Evolutionary conservation across 2,888 invertebrate genomes (phyloP), one percentile per base, ranked within the genome.

Genomic region (Cremastobaeus sp.): DNA sequence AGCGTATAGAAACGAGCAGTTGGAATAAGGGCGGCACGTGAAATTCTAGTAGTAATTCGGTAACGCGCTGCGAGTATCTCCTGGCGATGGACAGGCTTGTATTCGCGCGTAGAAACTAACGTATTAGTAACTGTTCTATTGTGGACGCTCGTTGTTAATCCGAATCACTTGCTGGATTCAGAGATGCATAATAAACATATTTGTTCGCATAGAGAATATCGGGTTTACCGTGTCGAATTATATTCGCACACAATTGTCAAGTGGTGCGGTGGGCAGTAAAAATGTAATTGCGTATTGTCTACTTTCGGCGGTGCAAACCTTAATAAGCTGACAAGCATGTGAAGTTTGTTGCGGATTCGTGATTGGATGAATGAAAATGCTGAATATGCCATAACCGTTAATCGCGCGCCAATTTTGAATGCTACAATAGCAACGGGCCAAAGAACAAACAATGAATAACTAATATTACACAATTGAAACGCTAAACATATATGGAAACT

Each of bases 151-250:
- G 60, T 28, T 54, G 54, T 65, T 69, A 74, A 74, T 69, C 69
- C 69, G 74, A 74, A 74, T 74, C 74, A 69, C 57, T 74, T 68
- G 74, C 57, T 52, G 9, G 48, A 54, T 65, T 65, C 65, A 65
- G 69, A 43, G 65, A 69, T 54, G 59, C 65, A 59, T 65, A 72
- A 74, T 69, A 65, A 74, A 74, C 74, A 74, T 69, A 74, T 74
- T 54, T 65, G 52, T 60, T 59, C 52, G 65, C 39, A n/a, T n/a
- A 15, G 60, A 41, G 69, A 69, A 65, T 54, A 74, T 74, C 60
- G 74, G 59, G 41, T 73, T 60, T 50, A 15, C 43, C 25, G 50
- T 21, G 50, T 18, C 50, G 35, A 37, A 54, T 17, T 17, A 28
- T 20, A 37, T 57, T 32, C 59, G 57, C 52, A 39, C 43, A 62